phyloP scores from a whole-genome alignment of 2,797 vertebrate genomes.

The Poecilia velifera region DNA sequence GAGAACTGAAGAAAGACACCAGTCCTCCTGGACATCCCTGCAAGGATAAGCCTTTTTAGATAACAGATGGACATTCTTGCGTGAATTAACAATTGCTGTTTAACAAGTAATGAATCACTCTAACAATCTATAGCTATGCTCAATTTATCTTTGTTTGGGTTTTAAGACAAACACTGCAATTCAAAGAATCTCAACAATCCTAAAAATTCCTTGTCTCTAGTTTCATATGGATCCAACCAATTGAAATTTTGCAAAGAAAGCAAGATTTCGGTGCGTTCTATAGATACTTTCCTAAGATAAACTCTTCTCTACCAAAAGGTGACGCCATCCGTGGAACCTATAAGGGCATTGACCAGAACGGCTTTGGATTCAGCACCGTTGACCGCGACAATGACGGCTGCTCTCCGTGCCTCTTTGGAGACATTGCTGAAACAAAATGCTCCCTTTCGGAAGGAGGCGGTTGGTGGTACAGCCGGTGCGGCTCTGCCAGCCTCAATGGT shows the following conservation, averaged over 20 bases:
- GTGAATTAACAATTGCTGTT: neutral
- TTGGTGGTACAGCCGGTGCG: slow-evolving; percentile 78
- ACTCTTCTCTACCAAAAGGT: slow-evolving; percentile 39
- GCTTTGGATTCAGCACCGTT: slow-evolving; percentile 71
- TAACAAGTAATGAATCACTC: neutral
- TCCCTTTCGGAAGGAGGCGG: neutral
- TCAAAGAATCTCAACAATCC: neutral
- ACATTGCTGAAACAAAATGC: slow-evolving; percentile 44
- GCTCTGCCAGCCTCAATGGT: slow-evolving; percentile 68
- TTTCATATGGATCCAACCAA: neutral
- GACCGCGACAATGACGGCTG: slow-evolving; percentile 72
- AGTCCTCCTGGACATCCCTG: too few species aligned
- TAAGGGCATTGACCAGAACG: slow-evolving; percentile 61
- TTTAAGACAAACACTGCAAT: too few species aligned
- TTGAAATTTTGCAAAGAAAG: neutral
- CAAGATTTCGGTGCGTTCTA: neutral
- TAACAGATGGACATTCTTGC: neutral
- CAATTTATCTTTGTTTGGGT: too few species aligned
- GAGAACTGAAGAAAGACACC: too few species aligned
- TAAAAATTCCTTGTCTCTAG: neutral
- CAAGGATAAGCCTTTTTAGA: too few species aligned
- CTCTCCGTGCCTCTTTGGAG: slow-evolving; percentile 59
- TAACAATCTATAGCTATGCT: too few species aligned
- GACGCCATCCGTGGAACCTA: slow-evolving; percentile 61
- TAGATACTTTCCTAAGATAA: neutral